Evolutionary conservation across 2,888 invertebrate species (phyloP).

Genomic region (Sminthurides aquaticus): DNA sequence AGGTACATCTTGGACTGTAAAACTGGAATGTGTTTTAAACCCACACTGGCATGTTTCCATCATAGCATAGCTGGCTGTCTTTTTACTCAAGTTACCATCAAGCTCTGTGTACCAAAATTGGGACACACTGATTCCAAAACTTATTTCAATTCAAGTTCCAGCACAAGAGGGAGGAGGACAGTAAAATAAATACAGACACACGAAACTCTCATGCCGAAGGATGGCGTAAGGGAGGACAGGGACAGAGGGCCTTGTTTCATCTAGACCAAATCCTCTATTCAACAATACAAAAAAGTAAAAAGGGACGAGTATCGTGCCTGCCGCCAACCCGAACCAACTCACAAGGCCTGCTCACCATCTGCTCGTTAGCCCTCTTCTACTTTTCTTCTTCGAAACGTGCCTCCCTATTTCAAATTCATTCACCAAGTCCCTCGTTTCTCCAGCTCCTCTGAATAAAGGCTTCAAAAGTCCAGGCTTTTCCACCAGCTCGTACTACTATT

Average conservation of each 20-base stretch:
- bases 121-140: too few relatives aligned
- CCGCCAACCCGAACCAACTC: neutral
- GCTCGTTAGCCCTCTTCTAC: neutral
- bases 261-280: neutral
- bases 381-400: neutral
- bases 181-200: neutral
- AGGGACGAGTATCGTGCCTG: neutral
- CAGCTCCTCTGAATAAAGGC: too few relatives aligned
- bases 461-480: too few relatives aligned
- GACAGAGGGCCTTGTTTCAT: neutral
- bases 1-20: too few relatives aligned
- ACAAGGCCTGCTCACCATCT: slow-evolving; percentile 17
- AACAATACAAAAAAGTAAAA: neutral
- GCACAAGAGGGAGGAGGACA: neutral
- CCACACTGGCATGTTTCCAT: too few relatives aligned
- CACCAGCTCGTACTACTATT: too few relatives aligned
- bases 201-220: neutral
- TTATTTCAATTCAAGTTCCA: too few relatives aligned
- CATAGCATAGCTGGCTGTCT: too few relatives aligned
- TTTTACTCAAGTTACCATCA: too few relatives aligned
- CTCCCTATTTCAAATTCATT: neutral
- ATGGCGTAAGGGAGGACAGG: neutral
- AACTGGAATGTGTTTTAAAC: too few relatives aligned
- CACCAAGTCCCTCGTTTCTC: neutral
- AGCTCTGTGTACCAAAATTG: too few relatives aligned